phyloP scores from a whole-genome alignment of 2,888 invertebrate genomes.

The Spilosoma lubricipeda region DNA sequence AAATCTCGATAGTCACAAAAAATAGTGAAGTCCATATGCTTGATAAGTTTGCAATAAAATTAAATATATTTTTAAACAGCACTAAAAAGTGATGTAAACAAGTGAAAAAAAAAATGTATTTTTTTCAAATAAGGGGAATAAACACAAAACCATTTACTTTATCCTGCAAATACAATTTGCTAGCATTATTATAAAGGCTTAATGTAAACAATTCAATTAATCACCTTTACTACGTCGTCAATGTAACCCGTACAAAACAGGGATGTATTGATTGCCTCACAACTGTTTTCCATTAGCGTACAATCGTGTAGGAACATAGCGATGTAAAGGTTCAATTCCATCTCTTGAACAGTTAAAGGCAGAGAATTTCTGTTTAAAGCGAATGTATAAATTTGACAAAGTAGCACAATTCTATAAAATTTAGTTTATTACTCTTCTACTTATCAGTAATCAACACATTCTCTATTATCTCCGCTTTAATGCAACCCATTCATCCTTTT shows the following conservation, averaged over 20 bases:
- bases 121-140: background rate
- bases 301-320: slow-evolving; percentile 49
- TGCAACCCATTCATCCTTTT: too few species aligned
- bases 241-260: slow-evolving; percentile 53
- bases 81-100: background rate
- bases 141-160: background rate
- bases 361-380: background rate
- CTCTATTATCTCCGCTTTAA: too few species aligned
- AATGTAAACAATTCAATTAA: slow-evolving; percentile 13
- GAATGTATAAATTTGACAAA: background rate
- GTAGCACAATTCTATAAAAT: background rate
- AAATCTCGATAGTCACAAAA: too few species aligned
- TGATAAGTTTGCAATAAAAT: background rate
- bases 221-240: slow-evolving; percentile 1
- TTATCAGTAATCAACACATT: background rate
- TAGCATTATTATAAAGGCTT: slow-evolving; percentile 9
- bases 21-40: too few species aligned
- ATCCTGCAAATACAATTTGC: background rate
- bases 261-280: slow-evolving; percentile 60
- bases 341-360: background rate
- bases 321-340: slow-evolving; percentile 34
- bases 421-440: background rate
- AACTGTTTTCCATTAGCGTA: slow-evolving; percentile 75
- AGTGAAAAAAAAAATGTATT: too few species aligned
- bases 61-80: background rate